These are phyloP conservation scores for Archaeoteleia sp. DNA, from an alignment of 2,888 invertebrate species.

Conservation along the genomic window DNA sequence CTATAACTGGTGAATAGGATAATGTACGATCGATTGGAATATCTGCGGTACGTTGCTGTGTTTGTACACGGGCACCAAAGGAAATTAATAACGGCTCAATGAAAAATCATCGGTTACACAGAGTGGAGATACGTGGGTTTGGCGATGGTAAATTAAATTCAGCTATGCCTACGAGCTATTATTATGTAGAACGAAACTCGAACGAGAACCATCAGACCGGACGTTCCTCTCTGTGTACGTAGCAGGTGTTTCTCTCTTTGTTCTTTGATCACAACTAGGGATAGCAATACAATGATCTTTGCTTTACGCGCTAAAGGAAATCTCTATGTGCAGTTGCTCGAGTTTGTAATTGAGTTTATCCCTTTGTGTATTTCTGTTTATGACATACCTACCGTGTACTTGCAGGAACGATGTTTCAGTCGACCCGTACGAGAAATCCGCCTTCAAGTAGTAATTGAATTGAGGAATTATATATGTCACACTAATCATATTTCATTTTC, in stretches of 20 bases:
- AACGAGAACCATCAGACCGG: conserved; percentile 8
- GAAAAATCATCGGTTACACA: neutral
- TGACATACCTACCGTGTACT: no score
- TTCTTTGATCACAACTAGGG: neutral
- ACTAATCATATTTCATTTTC: no score
- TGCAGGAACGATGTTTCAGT: no score
- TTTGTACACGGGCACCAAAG: neutral
- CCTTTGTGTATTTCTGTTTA: conserved; percentile 20
- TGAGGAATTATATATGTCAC: no score
- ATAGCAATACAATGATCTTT: neutral
- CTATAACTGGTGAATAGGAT: conserved; percentile 62
- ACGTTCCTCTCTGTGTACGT: neutral
- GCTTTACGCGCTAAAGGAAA: conserved; percentile 21
- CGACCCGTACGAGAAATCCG: no score
- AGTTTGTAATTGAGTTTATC: conserved; percentile 22
- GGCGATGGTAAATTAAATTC: neutral
- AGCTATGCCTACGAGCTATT: neutral
- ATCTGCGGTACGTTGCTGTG: neutral
- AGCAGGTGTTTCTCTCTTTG: conserved; percentile 10
- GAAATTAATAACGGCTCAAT: conserved; percentile 15
- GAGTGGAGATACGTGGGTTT: neutral
- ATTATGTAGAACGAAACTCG: neutral
- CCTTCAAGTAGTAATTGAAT: no score
- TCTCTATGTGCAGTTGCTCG: neutral
- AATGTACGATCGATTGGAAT: conserved; percentile 68